Evolutionary conservation across 2,797 vertebrate genomes (phyloP), one percentile per base, ranked within the genome.

Genomic region (Pseudochaenichthys georgianus): DNA sequence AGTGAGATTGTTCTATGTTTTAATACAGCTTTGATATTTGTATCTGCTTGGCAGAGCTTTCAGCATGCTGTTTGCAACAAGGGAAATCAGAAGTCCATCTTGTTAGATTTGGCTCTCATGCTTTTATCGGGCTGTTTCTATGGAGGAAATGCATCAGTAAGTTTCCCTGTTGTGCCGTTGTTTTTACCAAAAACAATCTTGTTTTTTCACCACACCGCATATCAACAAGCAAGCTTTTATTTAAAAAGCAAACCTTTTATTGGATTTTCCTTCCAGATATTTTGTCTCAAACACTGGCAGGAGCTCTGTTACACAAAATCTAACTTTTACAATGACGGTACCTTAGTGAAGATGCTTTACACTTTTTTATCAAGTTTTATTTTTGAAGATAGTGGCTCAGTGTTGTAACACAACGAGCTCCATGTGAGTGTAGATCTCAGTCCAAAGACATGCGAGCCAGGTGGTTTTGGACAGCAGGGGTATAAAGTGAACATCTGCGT

Each of bases 51-150:
- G 63, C 47, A 28, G 69, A 78, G 75, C 80, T 87, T 79, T 67
- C 80, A 66, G 53, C 38, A 23, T 59, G 42, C 31, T 57, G 34
- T 52, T 60, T 80, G 61, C 50, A 86, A 53, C 83, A 64, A 72
- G 82, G 48, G 38, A 87, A 82, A 77, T 48, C 64, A 78, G 71
- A 73, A 64, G 76, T 88, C 80, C 75, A 75, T 85, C 77, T 43
- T 86, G 81, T 88, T 79, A 73, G 81, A 83, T 90, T 82, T 87
- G 63, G 75, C 64, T 80, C 53, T 28, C 34, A 38, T 63, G 53
- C 59, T 75, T 57, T 78, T 80, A 72, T 87, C 60, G 66, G 69
- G 71, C 23, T 66, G 64, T 54, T 86, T 73, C 68, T 81, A 11
- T 78, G 82, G 60, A 77, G 73, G 46, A 59, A 72, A 70, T 78